A percentile compares a stretch with the other conserved stretches of the same genome.
Evolutionary conservation across 92 coral and sea anemone genomes (phyloP).

Genomic region (Montipora capitata): DNA sequence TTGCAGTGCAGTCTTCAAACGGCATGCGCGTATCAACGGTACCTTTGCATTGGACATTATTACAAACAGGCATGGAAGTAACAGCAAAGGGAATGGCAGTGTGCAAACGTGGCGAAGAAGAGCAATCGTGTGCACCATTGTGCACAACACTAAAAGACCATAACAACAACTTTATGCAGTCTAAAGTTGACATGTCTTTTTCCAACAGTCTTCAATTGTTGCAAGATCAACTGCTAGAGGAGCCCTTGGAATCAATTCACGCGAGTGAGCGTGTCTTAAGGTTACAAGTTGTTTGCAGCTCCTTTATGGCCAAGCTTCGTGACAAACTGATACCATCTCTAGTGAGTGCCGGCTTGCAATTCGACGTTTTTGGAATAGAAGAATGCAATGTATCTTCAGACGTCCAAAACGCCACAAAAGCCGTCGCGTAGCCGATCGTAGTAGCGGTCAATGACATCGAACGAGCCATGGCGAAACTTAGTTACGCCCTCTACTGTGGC

Average conservation of each 20-base stretch:
- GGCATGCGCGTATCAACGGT: conserved; percentile 10
- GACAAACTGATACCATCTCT: too few species aligned
- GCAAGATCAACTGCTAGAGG: conserved; percentile 13
- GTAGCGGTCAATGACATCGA: too few species aligned
- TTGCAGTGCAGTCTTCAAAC: conserved; percentile 6
- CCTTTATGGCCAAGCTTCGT: too few species aligned
- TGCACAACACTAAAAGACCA: conserved; percentile 1
- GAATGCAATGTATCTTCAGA: too few species aligned
- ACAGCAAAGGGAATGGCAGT: background rate
- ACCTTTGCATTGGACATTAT: too few species aligned
- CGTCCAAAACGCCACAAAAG: too few species aligned
- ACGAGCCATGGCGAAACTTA: too few species aligned
- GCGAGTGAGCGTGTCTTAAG: conserved; percentile 17
- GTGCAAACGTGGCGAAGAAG: background rate
- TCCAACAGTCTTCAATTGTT: conserved; percentile 6
- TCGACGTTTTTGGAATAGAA: too few species aligned
- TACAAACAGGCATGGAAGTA: background rate
- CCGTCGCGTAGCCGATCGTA: too few species aligned
- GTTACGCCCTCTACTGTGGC: too few species aligned
- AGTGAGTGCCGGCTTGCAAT: too few species aligned
- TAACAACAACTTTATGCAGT: conserved; percentile 9
- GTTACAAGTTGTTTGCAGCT: too few species aligned
- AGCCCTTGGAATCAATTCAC: conserved; percentile 1
- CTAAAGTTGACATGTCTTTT: conserved; percentile 18
- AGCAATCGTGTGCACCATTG: conserved; percentile 3